A percentile compares a stretch with the other conserved stretches of the same genome.
phyloP scores from a whole-genome alignment of 2,797 vertebrate species.

The Phylloscopus collybita region DNA sequence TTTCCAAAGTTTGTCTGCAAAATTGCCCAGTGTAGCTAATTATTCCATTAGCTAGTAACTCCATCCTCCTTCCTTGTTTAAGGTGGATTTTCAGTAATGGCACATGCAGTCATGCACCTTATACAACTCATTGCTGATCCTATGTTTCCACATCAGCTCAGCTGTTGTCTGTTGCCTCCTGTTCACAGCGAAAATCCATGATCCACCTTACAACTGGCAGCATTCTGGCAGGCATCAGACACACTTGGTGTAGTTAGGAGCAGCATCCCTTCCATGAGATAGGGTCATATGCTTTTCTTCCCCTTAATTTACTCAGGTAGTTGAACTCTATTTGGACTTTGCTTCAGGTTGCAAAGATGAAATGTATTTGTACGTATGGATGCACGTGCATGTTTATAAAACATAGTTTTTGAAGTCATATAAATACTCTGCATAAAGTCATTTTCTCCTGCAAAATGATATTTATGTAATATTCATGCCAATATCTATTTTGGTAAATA shows the following conservation, averaged over 20 bases:
- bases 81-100: neutral
- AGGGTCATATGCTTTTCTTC: neutral
- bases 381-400: neutral
- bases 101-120: neutral
- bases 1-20: neutral
- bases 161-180: neutral
- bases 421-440: neutral
- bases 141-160: neutral
- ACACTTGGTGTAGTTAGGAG: neutral
- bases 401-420: neutral
- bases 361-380: neutral
- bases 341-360: neutral
- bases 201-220: neutral
- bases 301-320: neutral
- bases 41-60: neutral
- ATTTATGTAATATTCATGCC: neutral
- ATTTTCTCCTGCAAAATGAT: neutral
- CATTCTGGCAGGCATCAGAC: neutral
- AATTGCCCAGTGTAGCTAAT: neutral
- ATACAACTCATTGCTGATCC: neutral
- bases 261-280: neutral
- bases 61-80: neutral
- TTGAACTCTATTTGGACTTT: neutral
- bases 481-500: neutral
- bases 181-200: neutral